Evolutionary conservation across 2,888 invertebrate species (phyloP).

Genomic region (Anorthoa munda): DNA sequence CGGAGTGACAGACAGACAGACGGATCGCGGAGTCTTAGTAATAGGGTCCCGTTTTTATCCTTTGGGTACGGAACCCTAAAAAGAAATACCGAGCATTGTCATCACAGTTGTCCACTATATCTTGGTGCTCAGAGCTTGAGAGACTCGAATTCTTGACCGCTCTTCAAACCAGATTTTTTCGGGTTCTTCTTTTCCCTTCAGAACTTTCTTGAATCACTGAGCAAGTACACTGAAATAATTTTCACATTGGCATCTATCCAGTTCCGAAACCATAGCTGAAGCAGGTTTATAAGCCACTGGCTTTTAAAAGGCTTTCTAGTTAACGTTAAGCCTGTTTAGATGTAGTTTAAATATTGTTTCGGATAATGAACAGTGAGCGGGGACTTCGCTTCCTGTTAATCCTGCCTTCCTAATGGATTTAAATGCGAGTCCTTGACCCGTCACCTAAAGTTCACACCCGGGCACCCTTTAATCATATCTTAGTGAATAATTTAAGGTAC

Average conservation of each 20-base stretch:
- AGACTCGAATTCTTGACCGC: too few species aligned
- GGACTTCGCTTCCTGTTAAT: slow-evolving; percentile 43
- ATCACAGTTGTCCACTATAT: neutral
- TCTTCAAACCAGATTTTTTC: too few species aligned
- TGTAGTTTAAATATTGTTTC: slow-evolving; percentile 48
- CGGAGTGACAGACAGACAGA: too few species aligned
- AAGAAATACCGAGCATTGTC: neutral
- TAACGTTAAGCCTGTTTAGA: slow-evolving; percentile 29
- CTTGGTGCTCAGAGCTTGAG: too few species aligned
- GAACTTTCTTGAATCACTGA: neutral
- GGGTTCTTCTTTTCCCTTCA: neutral
- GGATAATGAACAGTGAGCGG: slow-evolving; percentile 45
- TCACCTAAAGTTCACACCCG: slow-evolving; percentile 20
- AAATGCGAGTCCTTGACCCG: slow-evolving; percentile 32
- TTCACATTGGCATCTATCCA: slow-evolving; percentile 1
- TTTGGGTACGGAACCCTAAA: too few species aligned
- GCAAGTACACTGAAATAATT: neutral
- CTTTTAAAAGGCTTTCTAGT: slow-evolving; percentile 22
- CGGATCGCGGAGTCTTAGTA: too few species aligned
- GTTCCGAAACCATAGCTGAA: neutral
- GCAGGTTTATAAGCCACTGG: neutral
- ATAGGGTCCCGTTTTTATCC: too few species aligned
- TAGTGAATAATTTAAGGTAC: slow-evolving; percentile 12
- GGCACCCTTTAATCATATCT: slow-evolving; percentile 18
- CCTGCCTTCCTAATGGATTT: slow-evolving; percentile 38